Evolutionary conservation across 2,797 vertebrate species (phyloP).

Genomic region (Scomberomorus guttatus): DNA sequence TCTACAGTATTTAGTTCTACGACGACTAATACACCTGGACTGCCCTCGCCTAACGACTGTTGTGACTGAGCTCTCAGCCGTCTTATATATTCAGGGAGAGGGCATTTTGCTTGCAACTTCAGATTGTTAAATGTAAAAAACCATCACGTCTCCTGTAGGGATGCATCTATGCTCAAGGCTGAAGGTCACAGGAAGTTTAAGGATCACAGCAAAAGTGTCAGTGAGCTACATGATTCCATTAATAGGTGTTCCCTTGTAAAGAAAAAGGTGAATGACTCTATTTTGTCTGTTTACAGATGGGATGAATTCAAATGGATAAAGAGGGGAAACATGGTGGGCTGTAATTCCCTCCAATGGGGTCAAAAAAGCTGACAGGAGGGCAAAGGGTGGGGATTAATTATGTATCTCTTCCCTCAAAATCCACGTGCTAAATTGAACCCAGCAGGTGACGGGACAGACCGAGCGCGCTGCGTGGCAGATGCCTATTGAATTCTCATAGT

Average conservation of each 20-base stretch:
- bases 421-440: conserved; percentile 49
- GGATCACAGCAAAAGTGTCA: conserved; percentile 31
- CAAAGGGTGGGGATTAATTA: conserved; percentile 39
- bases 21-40: background rate
- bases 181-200: conserved; percentile 11
- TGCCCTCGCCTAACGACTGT: conserved; percentile 8
- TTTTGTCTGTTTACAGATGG: conserved; percentile 46
- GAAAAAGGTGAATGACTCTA: conserved; percentile 25
- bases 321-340: conserved; percentile 15
- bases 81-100: conserved; percentile 71
- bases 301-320: conserved; percentile 27
- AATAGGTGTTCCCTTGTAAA: background rate
- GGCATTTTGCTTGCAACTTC: background rate
- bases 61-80: background rate
- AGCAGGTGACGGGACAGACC: conserved; percentile 48
- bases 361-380: conserved; percentile 21
- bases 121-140: conserved; percentile 1
- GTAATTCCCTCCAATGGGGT: conserved; percentile 12
- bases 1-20: conserved; percentile 40
- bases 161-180: conserved; percentile 3
- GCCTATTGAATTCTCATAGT: background rate
- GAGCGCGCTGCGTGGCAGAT: conserved; percentile 17
- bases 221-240: conserved; percentile 4
- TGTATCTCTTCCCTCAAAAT: conserved; percentile 22
- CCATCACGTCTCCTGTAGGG: conserved; percentile 29